Percentiles rank a stretch among this genome's conserved stretches.
These are phyloP conservation scores for Dinomys branickii DNA, from an alignment of 2,113 vertebrate species.

Conservation along the genomic window DNA sequence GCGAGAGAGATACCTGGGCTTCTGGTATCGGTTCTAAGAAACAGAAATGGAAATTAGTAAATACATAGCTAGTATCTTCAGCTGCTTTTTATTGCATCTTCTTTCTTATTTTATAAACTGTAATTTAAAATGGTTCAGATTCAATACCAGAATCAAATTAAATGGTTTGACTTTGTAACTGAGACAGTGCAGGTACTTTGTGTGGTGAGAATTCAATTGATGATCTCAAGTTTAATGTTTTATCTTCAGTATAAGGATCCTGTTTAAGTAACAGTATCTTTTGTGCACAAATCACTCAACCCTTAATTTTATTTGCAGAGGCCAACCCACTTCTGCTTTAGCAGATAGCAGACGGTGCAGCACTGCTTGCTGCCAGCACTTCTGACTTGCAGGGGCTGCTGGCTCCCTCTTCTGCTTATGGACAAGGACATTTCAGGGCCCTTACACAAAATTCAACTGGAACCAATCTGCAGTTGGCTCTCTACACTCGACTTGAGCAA, in stretches of 20 bases:
- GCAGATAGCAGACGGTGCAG: neutral
- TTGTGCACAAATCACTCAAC: neutral
- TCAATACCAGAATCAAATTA: neutral
- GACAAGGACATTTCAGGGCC: slow-evolving; percentile 1
- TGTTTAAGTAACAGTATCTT: neutral
- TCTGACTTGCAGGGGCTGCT: neutral
- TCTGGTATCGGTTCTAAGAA: neutral
- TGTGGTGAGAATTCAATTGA: neutral
- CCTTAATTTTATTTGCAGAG: neutral
- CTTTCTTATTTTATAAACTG: neutral
- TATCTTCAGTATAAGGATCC: neutral
- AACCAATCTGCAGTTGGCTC: slow-evolving; percentile 48
- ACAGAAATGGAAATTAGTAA: neutral
- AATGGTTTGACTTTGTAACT: slow-evolving; percentile 17
- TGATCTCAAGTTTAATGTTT: neutral
- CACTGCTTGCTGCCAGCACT: neutral
- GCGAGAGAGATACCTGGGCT: neutral
- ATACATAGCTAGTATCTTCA: neutral
- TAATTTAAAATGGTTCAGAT: neutral
- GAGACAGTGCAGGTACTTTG: neutral
- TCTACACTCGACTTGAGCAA: slow-evolving; percentile 13
- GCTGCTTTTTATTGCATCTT: neutral
- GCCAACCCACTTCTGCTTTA: neutral
- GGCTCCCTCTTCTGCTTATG: neutral
- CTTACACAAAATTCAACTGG: slow-evolving; percentile 50